Percentiles rank a stretch among this genome's conserved stretches.
Evolutionary conservation across 2,113 vertebrate species (phyloP).

Genomic region (Monopterus albus): DNA sequence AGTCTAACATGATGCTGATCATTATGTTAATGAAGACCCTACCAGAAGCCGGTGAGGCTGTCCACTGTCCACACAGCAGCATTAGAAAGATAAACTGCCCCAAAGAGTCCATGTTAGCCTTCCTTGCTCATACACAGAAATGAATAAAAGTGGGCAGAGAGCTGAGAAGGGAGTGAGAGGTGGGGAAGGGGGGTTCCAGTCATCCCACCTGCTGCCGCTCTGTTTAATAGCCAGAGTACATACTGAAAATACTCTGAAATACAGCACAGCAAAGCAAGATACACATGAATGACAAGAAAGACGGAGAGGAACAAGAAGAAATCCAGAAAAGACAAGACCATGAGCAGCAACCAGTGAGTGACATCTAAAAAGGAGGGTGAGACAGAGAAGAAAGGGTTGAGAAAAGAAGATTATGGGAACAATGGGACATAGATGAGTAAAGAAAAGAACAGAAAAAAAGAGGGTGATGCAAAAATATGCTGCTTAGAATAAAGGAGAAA

Average conservation of each 20-base stretch:
- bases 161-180: slow-evolving; percentile 53
- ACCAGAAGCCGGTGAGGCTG: slow-evolving; percentile 59
- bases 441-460: neutral
- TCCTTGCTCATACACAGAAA: slow-evolving; percentile 65
- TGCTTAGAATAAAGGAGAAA: neutral
- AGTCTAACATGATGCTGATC: slow-evolving; percentile 31
- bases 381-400: neutral
- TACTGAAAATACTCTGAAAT: slow-evolving; percentile 16
- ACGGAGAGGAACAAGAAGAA: slow-evolving; percentile 14
- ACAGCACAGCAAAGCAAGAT: slow-evolving; percentile 4
- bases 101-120: slow-evolving; percentile 74
- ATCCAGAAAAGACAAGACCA: neutral
- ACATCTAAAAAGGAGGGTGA: slow-evolving; percentile 23
- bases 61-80: slow-evolving; percentile 57
- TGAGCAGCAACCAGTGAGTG: slow-evolving; percentile 18
- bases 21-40: slow-evolving; percentile 57
- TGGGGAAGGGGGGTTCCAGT: slow-evolving; percentile 34
- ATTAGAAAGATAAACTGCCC: slow-evolving; percentile 62
- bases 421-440: neutral
- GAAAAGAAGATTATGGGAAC: neutral
- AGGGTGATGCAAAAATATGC: neutral
- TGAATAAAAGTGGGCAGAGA: slow-evolving; percentile 55
- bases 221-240: slow-evolving; percentile 27
- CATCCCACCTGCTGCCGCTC: slow-evolving; percentile 62
- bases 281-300: slow-evolving; percentile 10